Percentiles rank a stretch among this genome's conserved stretches.
Conservation (phyloP, 2,888 invertebrate genomes). For the Pedicia rivosa region DNA sequence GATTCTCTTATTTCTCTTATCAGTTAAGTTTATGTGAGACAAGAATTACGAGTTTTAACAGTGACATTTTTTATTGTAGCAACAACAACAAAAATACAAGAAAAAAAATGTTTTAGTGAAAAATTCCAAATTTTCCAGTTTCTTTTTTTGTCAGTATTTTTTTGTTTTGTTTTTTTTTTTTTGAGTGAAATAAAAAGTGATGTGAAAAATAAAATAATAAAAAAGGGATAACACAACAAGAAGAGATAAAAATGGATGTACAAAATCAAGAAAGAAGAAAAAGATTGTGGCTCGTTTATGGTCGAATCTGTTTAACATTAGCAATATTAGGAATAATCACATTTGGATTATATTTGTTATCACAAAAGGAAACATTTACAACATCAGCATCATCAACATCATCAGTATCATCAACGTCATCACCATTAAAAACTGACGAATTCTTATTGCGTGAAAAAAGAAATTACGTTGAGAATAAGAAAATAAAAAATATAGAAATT, state of each 20-base stretch:
- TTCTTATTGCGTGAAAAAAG: too few relatives aligned
- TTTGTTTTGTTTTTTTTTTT: too few relatives aligned
- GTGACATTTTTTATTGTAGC: neutral
- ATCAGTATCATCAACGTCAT: too few relatives aligned
- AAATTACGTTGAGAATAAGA: too few relatives aligned
- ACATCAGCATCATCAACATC: neutral
- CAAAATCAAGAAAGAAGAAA: conserved; percentile 7
- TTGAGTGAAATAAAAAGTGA: neutral
- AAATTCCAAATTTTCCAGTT: neutral
- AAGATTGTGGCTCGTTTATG: conserved; percentile 7
- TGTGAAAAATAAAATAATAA: neutral
- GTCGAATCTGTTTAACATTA: conserved; percentile 8
- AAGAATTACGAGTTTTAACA: too few relatives aligned
- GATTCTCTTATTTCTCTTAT: too few relatives aligned
- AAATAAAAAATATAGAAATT: too few relatives aligned
- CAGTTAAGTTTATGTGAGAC: too few relatives aligned
- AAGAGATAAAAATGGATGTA: conserved; percentile 7
- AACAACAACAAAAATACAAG: neutral
- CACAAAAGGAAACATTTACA: neutral
- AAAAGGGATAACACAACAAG: conserved; percentile 4
- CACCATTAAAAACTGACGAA: too few relatives aligned
- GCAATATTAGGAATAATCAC: conserved; percentile 8
- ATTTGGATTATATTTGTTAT: conserved; percentile 5
- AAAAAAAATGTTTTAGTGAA: neutral
- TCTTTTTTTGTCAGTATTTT: too few relatives aligned